Evolutionary conservation across 2,797 vertebrate species (phyloP).

Genomic region (Pterois miles): DNA sequence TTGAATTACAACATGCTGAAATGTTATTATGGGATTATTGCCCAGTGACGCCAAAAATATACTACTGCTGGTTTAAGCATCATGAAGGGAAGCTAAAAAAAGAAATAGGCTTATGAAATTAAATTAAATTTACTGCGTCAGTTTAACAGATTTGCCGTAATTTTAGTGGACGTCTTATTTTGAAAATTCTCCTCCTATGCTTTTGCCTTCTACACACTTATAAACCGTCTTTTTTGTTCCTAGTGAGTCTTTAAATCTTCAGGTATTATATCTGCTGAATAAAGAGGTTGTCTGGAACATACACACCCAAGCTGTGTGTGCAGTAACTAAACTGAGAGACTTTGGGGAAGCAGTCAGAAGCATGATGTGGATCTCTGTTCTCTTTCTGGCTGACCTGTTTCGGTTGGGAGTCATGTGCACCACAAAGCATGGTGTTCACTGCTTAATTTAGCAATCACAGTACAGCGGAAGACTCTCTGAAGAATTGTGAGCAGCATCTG

Average conservation of each 20-base stretch:
- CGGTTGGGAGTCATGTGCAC: conserved; percentile 42
- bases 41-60: too few species aligned
- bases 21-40: too few species aligned
- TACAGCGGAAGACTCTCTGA: conserved; percentile 29
- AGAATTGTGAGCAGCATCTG: conserved; percentile 23
- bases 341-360: conserved; percentile 21
- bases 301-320: not conserved
- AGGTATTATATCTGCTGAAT: not conserved
- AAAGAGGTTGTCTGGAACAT: not conserved
- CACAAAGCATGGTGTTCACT: conserved; percentile 40
- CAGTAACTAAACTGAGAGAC: conserved; percentile 12
- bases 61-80: too few species aligned
- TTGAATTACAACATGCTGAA: too few species aligned
- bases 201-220: not conserved
- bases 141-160: not conserved
- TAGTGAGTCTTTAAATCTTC: not conserved
- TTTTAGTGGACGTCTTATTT: not conserved
- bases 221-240: not conserved
- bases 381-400: conserved; percentile 69
- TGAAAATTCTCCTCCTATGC: not conserved
- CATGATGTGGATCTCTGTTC: conserved; percentile 35
- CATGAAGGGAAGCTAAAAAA: not conserved
- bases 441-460: conserved; percentile 66
- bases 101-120: not conserved
- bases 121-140: not conserved